phyloP scores from a whole-genome alignment of 2,113 vertebrate genomes.

The Calyptomena viridis region DNA sequence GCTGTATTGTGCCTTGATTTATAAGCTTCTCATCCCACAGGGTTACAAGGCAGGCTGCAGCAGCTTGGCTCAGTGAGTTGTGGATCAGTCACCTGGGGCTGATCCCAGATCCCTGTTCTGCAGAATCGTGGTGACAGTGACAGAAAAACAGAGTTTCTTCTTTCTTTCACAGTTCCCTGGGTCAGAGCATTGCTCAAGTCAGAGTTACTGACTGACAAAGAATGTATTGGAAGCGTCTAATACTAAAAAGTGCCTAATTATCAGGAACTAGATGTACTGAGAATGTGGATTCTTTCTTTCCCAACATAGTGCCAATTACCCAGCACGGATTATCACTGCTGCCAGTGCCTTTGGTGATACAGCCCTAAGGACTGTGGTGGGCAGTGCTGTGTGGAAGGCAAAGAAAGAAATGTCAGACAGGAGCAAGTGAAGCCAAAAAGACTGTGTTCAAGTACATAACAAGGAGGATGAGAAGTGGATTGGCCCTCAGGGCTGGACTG shows the following conservation, averaged over 20 bases:
- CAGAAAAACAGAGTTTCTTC: neutral
- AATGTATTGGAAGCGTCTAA: neutral
- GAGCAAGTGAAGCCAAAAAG: neutral
- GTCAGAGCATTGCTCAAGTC: neutral
- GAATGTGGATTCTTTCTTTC: neutral
- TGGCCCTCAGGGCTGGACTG: neutral
- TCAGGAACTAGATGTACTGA: neutral
- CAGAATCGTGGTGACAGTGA: neutral
- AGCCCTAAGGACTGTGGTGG: neutral
- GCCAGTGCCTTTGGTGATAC: neutral
- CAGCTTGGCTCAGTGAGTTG: neutral
- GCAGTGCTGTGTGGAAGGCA: neutral
- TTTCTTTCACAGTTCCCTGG: neutral
- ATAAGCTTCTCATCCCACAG: neutral
- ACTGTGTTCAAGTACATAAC: neutral
- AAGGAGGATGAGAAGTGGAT: rapidly evolving
- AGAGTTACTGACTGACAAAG: neutral
- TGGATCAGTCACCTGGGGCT: neutral
- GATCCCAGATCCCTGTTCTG: neutral
- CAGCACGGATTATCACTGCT: neutral
- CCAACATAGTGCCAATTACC: neutral
- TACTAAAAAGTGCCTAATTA: neutral
- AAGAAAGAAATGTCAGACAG: neutral
- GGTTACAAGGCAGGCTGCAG: neutral
- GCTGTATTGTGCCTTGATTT: constrained; percentile 24